Evolutionary conservation across 1,140 invertebrate species (phyloP).

Genomic region (Papilio helenus): DNA sequence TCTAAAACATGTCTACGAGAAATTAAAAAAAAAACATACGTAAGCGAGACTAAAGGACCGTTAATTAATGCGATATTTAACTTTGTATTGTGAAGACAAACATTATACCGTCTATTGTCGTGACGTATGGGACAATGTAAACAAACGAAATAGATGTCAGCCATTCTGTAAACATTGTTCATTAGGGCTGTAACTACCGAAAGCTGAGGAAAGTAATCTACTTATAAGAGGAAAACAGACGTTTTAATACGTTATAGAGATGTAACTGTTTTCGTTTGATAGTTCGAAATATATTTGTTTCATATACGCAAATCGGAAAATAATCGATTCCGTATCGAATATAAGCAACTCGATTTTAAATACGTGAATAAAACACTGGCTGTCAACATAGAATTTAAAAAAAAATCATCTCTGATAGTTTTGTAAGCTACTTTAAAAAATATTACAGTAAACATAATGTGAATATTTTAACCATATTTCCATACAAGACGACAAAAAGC

Average conservation of each 20-base stretch:
- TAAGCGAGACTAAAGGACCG: neutral
- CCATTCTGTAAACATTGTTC: slow-evolving; percentile 46
- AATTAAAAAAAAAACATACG: neutral
- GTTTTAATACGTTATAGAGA: neutral
- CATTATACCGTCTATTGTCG: slow-evolving; percentile 3
- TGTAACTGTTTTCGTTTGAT: neutral
- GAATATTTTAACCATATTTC: neutral
- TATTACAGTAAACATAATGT: neutral
- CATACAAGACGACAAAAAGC: neutral
- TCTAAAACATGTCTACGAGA: neutral
- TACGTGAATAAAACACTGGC: neutral
- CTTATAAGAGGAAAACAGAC: neutral
- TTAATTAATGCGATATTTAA: slow-evolving; percentile 26
- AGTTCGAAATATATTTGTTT: neutral
- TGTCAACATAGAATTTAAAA: neutral
- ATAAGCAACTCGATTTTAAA: neutral
- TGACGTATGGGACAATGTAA: slow-evolving; percentile 47
- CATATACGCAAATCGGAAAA: neutral
- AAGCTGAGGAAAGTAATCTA: neutral
- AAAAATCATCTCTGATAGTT: neutral
- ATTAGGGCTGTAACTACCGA: slow-evolving; percentile 39
- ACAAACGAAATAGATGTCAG: slow-evolving; percentile 44
- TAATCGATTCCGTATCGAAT: neutral
- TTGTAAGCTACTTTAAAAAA: neutral
- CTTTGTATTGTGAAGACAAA: slow-evolving; percentile 12